Evolutionary conservation across 2,797 vertebrate genomes (phyloP).

Genomic region (Danio aesculapii): DNA sequence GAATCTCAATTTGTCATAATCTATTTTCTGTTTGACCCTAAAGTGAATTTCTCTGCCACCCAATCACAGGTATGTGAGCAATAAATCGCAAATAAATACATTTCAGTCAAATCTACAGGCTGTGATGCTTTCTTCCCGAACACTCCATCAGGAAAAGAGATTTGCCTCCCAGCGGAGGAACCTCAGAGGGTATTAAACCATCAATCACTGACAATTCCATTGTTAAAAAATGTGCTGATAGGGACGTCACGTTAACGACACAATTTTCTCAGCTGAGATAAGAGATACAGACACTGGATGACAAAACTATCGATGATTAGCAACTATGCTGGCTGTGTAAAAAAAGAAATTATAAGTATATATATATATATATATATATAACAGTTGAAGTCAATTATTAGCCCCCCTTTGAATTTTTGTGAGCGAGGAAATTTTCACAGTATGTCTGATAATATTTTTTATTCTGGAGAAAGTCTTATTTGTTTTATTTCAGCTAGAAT

Average conservation of each 20-base stretch:
- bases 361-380: too few species aligned
- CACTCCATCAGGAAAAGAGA: conserved; percentile 32
- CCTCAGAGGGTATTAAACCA: conserved; percentile 50
- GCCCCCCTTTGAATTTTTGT: too few species aligned
- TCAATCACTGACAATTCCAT: conserved; percentile 48
- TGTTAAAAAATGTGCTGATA: conserved; percentile 47
- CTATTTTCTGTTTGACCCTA: conserved; percentile 19
- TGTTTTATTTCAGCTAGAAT: too few species aligned
- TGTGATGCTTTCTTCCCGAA: conserved; percentile 8
- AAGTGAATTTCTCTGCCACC: conserved; percentile 18
- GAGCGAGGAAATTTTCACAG: too few species aligned
- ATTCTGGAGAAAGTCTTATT: too few species aligned
- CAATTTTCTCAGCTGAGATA: conserved; percentile 44
- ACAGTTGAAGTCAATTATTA: too few species aligned
- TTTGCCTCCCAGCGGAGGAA: conserved; percentile 26
- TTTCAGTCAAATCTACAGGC: conserved; percentile 29
- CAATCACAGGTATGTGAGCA: conserved; percentile 28
- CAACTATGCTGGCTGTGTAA: conserved; percentile 32
- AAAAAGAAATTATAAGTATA: neutral
- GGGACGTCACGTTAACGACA: conserved; percentile 53
- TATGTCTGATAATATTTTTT: too few species aligned
- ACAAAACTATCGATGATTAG: conserved; percentile 42
- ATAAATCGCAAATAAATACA: conserved; percentile 48
- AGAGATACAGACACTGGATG: conserved; percentile 38
- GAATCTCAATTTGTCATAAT: conserved; percentile 41